Evolutionary conservation across 2,113 vertebrate species (phyloP).

Genomic region (Hemichromis elongatus): DNA sequence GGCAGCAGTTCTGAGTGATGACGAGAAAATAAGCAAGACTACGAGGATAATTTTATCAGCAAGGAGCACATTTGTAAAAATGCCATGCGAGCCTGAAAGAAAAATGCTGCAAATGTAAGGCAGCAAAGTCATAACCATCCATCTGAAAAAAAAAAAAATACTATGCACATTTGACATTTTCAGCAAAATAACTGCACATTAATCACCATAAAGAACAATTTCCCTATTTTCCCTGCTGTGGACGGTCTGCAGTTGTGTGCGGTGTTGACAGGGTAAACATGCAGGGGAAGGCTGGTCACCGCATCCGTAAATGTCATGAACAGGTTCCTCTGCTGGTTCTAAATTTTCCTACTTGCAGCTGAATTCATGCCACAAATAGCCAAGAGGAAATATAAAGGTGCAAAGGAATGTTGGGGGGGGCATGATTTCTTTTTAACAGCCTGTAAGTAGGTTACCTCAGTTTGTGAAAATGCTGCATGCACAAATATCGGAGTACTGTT

Average conservation of each 20-base stretch:
- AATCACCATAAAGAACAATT: slow-evolving; percentile 16
- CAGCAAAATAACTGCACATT: slow-evolving; percentile 1
- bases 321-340: slow-evolving; percentile 19
- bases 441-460: neutral
- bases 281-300: neutral
- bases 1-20: neutral
- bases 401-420: neutral
- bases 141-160: neutral
- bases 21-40: neutral
- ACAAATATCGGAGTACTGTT: neutral
- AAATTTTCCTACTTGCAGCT: neutral
- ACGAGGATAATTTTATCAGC: neutral
- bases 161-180: slow-evolving; percentile 8
- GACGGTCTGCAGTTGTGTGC: slow-evolving; percentile 3
- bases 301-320: slow-evolving; percentile 11
- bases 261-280: slow-evolving; percentile 45
- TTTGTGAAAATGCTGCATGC: neutral
- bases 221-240: neutral
- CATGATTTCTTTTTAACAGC: neutral
- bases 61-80: neutral
- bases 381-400: neutral
- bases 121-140: neutral
- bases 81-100: neutral
- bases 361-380: neutral
- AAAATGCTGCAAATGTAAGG: neutral